Conservation (phyloP, 2,888 invertebrate genomes). For the Theretra japonica region DNA sequence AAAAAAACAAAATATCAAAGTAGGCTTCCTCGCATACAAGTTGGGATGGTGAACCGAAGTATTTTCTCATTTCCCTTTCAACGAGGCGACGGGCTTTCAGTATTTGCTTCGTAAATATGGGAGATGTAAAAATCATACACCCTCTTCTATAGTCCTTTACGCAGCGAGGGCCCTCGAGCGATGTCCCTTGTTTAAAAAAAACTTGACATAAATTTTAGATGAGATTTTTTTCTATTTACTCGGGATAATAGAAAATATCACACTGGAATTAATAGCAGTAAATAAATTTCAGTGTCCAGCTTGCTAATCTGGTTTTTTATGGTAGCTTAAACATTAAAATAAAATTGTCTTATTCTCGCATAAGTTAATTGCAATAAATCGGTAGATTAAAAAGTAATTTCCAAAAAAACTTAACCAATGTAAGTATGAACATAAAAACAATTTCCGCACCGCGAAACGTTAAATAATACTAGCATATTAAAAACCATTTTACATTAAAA, state of each 20-base stretch:
- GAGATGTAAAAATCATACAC: slow-evolving; percentile 45
- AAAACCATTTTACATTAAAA: too few relatives aligned
- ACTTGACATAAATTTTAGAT: slow-evolving; percentile 10
- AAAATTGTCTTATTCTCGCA: too few relatives aligned
- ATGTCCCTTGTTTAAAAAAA: slow-evolving; percentile 30
- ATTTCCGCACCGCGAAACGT: too few relatives aligned
- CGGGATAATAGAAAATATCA: not conserved
- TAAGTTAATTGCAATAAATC: too few relatives aligned
- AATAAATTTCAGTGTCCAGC: too few relatives aligned
- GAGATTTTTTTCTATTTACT: not conserved
- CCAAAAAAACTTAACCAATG: too few relatives aligned
- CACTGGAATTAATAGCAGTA: not conserved
- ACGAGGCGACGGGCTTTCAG: slow-evolving; percentile 34
- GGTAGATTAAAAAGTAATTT: too few relatives aligned
- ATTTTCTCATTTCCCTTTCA: slow-evolving; percentile 36
- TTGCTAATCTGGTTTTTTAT: too few relatives aligned
- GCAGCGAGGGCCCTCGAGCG: slow-evolving; percentile 26
- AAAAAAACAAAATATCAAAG: not conserved
- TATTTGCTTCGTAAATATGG: slow-evolving; percentile 47
- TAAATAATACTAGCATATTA: too few relatives aligned
- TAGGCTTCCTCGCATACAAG: not conserved
- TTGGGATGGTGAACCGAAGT: not conserved
- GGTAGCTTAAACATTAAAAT: too few relatives aligned
- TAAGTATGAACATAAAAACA: too few relatives aligned
- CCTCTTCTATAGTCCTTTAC: slow-evolving; percentile 29